Percentiles rank a stretch among this genome's conserved stretches.
Evolutionary conservation across 2,113 vertebrate species (phyloP).

Genomic region (Cyanocitta stelleri): DNA sequence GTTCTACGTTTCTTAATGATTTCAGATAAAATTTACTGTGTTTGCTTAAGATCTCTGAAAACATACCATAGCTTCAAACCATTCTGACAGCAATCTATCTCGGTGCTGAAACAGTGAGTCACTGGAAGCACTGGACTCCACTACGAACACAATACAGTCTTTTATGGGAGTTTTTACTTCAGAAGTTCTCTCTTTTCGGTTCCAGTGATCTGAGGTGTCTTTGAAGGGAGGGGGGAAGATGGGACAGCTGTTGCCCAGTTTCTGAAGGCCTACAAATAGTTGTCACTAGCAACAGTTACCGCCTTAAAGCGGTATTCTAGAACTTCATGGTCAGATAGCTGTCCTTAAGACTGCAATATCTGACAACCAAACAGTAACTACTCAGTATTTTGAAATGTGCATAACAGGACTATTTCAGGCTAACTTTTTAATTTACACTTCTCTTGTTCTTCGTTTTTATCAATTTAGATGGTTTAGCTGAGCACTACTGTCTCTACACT

Average conservation of each 20-base stretch:
- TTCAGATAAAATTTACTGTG: not conserved
- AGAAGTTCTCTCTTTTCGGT: not conserved
- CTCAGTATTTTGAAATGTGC: not conserved
- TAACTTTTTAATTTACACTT: not conserved
- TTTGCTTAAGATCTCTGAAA: not conserved
- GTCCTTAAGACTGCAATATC: not conserved
- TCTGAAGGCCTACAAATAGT: not conserved
- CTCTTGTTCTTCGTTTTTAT: not conserved
- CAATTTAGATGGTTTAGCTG: not conserved
- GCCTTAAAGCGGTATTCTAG: not conserved
- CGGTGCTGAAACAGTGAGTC: not conserved
- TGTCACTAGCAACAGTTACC: not conserved
- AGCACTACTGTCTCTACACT: not conserved
- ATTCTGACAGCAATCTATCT: not conserved
- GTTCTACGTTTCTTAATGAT: not conserved
- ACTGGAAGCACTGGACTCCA: not conserved
- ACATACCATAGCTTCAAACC: not conserved
- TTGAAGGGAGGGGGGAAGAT: not conserved
- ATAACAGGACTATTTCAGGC: not conserved
- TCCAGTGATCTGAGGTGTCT: not conserved
- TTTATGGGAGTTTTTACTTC: not conserved
- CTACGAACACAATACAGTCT: not conserved
- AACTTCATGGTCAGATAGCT: not conserved
- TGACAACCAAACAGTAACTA: not conserved
- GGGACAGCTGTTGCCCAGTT: not conserved